Base-by-base conservation (phyloP, 2,797 vertebrate species). In the Pelochelys cantorii region DNA sequence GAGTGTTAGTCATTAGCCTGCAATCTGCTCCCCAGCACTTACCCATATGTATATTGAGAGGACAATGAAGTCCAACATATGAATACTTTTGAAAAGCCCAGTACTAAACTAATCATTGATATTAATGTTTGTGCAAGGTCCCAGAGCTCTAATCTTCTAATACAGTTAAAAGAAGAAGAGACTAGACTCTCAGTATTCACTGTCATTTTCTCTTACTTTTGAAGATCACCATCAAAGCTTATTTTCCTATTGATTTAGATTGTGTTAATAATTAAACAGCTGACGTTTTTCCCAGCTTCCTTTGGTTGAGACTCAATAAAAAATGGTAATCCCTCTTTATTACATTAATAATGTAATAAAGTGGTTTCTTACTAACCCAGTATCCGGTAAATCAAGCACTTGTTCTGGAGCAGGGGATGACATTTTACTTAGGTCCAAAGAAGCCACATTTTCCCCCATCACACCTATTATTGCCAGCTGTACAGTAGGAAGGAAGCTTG, bases 271-370 rank as follows among this genome's bases (percentile, higher is more conserved):
- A 94, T 94, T 68, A 92, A 96, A 83, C 81, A 94, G 85, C 79
- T 96, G 86, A 87, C 82, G 85, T 91, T 94, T 91, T 90, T 92
- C 89, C 91, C 75, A 88, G 55, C 79, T 95, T 94, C 82, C 90
- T 91, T 74, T 96, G 86, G 83, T 83, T 83, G 84, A 93, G 68
- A 86, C 68, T 87, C 48, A 88, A 74, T 89, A 90, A 95, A 96
- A 95, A 96, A 59, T 96, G 91, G 89, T 93, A 90, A 95, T 92
- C 91, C 93, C 87, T 80, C 94, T 86, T 97, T 93, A 92, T 85
- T 74, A 89, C 85, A 84, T 85, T 96, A 78, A 75, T 91, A 86
- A 88, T 91, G 7, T 48, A 48, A 48, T 48, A 48, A 48, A 48
- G 42, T 87, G 82, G 75, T 89, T 85, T 29, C 90, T 89, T 68